phyloP scores from a whole-genome alignment of 2,888 invertebrate species.

The Cryptocheilus praepositus region DNA sequence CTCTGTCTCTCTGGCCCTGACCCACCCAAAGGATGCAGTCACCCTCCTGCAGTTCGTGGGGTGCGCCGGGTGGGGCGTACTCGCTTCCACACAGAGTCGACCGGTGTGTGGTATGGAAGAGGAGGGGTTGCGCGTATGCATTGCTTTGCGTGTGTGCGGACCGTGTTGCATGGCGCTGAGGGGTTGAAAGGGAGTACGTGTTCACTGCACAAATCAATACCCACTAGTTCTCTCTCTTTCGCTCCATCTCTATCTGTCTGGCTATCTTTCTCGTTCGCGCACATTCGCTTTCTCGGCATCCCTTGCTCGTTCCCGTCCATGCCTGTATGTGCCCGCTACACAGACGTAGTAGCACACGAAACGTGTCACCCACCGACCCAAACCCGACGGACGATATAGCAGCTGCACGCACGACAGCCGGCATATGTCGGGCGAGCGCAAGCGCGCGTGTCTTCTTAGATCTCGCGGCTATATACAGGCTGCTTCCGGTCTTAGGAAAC shows the following conservation, averaged over 20 bases:
- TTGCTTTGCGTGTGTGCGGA: constrained; percentile 20
- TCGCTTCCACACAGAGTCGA: not conserved
- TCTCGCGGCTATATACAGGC: constrained; percentile 7
- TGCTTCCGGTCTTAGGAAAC: constrained; percentile 10
- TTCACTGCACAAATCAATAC: constrained; percentile 68
- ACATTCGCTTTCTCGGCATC: constrained; percentile 16
- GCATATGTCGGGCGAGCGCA: constrained; percentile 48
- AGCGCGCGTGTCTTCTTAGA: constrained; percentile 8
- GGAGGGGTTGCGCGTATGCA: constrained; percentile 41
- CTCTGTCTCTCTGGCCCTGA: constrained; percentile 66
- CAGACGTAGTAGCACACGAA: constrained; percentile 60
- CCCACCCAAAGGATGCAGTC: constrained; percentile 72
- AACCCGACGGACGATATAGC: constrained; percentile 58
- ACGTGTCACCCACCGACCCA: constrained; percentile 71
- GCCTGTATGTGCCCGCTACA: not conserved
- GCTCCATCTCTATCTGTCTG: no score
- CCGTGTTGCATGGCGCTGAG: constrained; percentile 27
- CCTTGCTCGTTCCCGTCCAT: constrained; percentile 14
- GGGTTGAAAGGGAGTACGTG: constrained; percentile 24
- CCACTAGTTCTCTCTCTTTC: constrained; percentile 41
- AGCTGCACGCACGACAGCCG: constrained; percentile 55
- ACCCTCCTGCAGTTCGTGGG: constrained; percentile 46
- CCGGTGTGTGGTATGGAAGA: constrained; percentile 18
- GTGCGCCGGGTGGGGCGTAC: constrained; percentile 34
- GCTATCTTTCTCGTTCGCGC: constrained; percentile 42